Evolutionary conservation across 2,113 vertebrate genomes (phyloP), one percentile per base, ranked within the genome.

Genomic region (Centropristis striata): DNA sequence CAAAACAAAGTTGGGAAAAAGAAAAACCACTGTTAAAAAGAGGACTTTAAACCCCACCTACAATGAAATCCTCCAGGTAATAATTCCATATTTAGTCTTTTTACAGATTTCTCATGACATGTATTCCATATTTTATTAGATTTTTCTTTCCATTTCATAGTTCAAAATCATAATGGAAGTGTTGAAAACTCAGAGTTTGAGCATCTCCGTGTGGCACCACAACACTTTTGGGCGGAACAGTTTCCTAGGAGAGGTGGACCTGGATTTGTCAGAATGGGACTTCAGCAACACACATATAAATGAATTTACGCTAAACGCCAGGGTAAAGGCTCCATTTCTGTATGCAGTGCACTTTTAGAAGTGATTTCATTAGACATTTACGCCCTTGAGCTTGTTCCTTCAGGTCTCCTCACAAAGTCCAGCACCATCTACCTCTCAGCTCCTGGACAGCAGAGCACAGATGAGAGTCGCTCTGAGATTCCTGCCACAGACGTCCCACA

Each of bases 161-260:
- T 99, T 97, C 87, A 98, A 97, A 94, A 90, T 96, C 28, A 86
- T 89, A 57, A 95, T 96, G 67, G 88, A 86, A 12, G 67, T 88
- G 42, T 83, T 99, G 78, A 96, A 94, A 88, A 92, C 88, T 27
- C 97, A 96, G 78, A 96, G 69, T 8, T 75, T 99, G 80, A 98
- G 96, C 78, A 23, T 98, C 41, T 99, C 98, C 0, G 97, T 99
- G 51, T 99, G 98, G 97, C 98, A 99, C 85, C 95, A 97, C 3
- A 96, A 97, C 83, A 96, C 91, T 0, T 97, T 99, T 92, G 97
- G 97, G 15, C 95, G 95, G 46, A 99, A 97, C 78, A 96, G 93
- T 81, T 99, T 99, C 86, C 95, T 99, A 64, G 98, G 98, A 4
- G 97, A 99, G 85, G 96, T 97, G 71, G 96, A 98, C 37, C 76